Evolutionary conservation across 2,797 vertebrate genomes (phyloP), one percentile per base, ranked within the genome.

Genomic region (Halcyon badia): DNA sequence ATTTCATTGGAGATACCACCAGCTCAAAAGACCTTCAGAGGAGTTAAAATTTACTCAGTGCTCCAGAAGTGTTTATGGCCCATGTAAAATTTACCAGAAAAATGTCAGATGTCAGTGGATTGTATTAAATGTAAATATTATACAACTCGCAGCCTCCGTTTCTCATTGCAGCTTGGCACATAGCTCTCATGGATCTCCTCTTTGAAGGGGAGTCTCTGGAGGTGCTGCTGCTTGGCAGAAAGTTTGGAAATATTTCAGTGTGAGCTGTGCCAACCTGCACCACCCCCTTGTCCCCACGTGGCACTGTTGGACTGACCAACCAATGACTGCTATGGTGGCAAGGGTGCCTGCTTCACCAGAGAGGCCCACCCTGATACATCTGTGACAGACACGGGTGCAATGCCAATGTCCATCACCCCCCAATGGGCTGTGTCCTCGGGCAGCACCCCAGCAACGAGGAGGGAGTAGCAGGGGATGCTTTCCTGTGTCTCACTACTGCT

Each of bases 91-190:
- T 96, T 97, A 95, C 97, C 88, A 80, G 93, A 97, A 96, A 97
- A 97, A 97, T 97, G 97, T 97, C 95, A 96, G 89, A 82, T 97
- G 93, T 96, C 96, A 93, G 91, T 66, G 77, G 93, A 93, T 93
- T 82, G 94, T 96, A 97, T 97, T 97, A 97, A 97, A 97, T 97
- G 97, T 96, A 97, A 97, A 96, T 96, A 97, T 96, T 97, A 84
- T 6, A 94, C 71, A 79, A 87, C 57, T 84, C 12, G 0, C 66
- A 94, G 77, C 57, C 41, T 91, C 73, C 2, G 12, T 66, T 90
- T 84, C 88, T 93, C 84, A 93, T 82, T 95, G 93, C 83, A 68
- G 88, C 68, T 76, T 51, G 88, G 77, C 91, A 90, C 48, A 14
- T 51, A 82, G 77, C 58, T 90, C 77, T 82, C 1, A 0, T 60